These are phyloP conservation scores for Drosophila subpulchrella DNA, from an alignment of 1,140 invertebrate genomes.

Conservation along the genomic window DNA sequence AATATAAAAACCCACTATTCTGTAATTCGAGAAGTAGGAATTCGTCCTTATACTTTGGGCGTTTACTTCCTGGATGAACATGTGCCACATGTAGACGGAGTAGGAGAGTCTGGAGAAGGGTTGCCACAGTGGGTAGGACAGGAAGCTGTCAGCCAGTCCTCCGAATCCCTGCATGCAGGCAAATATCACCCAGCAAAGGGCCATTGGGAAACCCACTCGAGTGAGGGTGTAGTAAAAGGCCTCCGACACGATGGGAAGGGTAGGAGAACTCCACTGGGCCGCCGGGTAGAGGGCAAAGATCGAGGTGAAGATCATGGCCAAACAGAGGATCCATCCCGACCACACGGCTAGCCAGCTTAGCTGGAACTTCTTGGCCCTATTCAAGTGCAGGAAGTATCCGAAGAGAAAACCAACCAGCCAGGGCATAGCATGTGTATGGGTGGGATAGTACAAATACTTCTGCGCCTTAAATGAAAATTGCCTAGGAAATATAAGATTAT, in stretches of 20 bases:
- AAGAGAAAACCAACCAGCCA: conserved; percentile 66
- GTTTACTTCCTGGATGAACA: conserved; percentile 56
- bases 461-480: not conserved
- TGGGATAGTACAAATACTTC: conserved; percentile 49
- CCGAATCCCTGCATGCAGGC: conserved; percentile 88
- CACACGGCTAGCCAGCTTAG: conserved; percentile 29
- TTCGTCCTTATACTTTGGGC: conserved; percentile 23
- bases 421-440: conserved; percentile 55
- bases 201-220: conserved; percentile 87
- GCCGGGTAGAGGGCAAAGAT: conserved; percentile 72
- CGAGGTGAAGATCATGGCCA: conserved; percentile 64
- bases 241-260: conserved; percentile 78
- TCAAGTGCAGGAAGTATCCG: conserved; percentile 58
- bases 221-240: conserved; percentile 88
- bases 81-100: conserved; percentile 85
- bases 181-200: conserved; percentile 88
- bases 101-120: conserved; percentile 85
- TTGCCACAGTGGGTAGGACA: conserved; percentile 85
- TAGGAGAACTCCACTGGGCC: conserved; percentile 49
- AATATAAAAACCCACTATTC: conserved; percentile 26
- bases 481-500: not conserved
- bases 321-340: conserved; percentile 54
- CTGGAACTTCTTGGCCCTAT: conserved; percentile 30
- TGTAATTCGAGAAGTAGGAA: conserved; percentile 52
- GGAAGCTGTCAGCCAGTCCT: conserved; percentile 85